Evolutionary conservation across 2,888 invertebrate genomes (phyloP).

Genomic region (Amblyteles armatorius): DNA sequence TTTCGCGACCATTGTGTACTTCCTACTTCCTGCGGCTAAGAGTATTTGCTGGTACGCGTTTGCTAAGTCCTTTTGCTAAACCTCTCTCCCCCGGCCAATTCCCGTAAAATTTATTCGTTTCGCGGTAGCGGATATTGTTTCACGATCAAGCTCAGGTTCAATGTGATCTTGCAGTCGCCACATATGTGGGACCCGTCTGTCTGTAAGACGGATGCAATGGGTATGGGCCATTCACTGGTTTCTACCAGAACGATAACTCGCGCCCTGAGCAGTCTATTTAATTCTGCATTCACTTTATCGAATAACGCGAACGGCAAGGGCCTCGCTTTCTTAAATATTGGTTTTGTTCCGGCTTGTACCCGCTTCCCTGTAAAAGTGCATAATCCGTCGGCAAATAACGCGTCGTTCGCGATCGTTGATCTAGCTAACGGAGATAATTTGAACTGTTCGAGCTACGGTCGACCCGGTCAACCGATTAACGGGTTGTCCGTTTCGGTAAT

Average conservation of each 20-base stretch:
- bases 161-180: conserved; percentile 77
- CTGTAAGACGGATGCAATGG: conserved; percentile 80
- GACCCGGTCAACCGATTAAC: conserved; percentile 14
- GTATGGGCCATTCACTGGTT: conserved; percentile 75
- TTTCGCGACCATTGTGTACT: conserved; percentile 76
- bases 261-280: conserved; percentile 67
- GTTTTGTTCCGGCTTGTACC: conserved; percentile 19
- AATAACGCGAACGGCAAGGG: conserved; percentile 74
- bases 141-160: conserved; percentile 74
- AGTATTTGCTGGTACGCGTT: conserved; percentile 79
- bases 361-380: conserved; percentile 1
- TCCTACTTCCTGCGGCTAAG: conserved; percentile 75
- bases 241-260: conserved; percentile 68
- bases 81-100: conserved; percentile 71
- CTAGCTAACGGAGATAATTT: conserved; percentile 6
- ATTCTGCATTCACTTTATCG: conserved; percentile 69
- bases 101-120: conserved; percentile 68
- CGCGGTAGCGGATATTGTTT: conserved; percentile 72
- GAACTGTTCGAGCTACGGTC: conserved; percentile 18
- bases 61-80: conserved; percentile 80
- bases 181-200: conserved; percentile 78
- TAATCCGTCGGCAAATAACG: conserved; percentile 20
- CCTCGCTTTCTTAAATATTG: conserved; percentile 39
- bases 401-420: conserved; percentile 8
- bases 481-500: conserved; percentile 16